These are phyloP conservation scores for Maniola hyperantus DNA, from an alignment of 2,888 invertebrate genomes.

Conservation along the genomic window DNA sequence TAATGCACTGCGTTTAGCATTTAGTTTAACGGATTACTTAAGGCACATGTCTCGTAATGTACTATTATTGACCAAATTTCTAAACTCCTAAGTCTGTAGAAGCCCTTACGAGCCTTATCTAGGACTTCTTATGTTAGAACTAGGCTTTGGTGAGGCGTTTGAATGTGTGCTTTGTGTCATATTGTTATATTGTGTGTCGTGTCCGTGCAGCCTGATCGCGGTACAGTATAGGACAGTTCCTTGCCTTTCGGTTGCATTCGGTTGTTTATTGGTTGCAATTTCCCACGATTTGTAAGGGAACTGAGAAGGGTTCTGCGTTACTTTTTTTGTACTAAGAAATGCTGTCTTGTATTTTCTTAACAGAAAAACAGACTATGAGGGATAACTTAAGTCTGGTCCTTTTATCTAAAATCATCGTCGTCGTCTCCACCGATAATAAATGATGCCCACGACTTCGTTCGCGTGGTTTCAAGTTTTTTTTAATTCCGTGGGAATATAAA, in stretches of 20 bases:
- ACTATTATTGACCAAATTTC: background rate
- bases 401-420: no score
- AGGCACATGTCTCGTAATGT: no score
- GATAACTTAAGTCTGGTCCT: no score
- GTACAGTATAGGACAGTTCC: slow-evolving; percentile 14
- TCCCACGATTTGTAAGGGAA: slow-evolving; percentile 1
- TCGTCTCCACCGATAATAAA: no score
- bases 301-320: background rate
- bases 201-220: slow-evolving; percentile 9
- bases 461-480: no score
- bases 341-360: background rate
- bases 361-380: background rate
- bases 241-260: slow-evolving; percentile 11
- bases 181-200: slow-evolving; percentile 35
- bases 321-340: background rate
- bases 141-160: slow-evolving; percentile 27
- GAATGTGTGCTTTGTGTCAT: slow-evolving; percentile 30
- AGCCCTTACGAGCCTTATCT: slow-evolving; percentile 8
- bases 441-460: no score
- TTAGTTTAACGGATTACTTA: no score
- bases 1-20: no score
- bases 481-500: no score
- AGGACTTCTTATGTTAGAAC: slow-evolving; percentile 31
- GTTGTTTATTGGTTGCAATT: slow-evolving; percentile 15
- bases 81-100: background rate